A percentile compares a stretch with the other conserved stretches of the same genome.
These are phyloP conservation scores for Orestias chungarensis DNA, from an alignment of 2,797 vertebrate species.

Conservation along the genomic window DNA sequence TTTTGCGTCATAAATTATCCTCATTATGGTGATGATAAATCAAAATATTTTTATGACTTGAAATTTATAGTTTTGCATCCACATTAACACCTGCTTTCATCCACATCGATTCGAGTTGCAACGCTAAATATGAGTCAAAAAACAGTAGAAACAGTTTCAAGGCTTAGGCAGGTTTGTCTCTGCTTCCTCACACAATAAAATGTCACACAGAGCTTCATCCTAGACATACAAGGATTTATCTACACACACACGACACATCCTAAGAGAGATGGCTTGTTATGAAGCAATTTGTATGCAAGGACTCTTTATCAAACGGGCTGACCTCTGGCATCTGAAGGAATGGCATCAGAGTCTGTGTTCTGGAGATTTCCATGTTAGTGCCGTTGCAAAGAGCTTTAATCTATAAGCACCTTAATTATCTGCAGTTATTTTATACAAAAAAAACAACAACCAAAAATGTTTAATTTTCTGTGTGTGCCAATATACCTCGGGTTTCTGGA, in stretches of 20 bases:
- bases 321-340: constrained; percentile 66
- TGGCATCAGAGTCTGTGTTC: constrained; percentile 29
- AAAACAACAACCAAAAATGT: too few relatives aligned
- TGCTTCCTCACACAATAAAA: constrained; percentile 27
- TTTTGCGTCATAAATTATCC: too few relatives aligned
- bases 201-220: constrained; percentile 13
- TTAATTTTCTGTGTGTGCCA: not conserved
- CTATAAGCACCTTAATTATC: constrained; percentile 12
- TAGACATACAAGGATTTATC: constrained; percentile 7
- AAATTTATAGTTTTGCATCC: too few relatives aligned
- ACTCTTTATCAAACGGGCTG: constrained; percentile 73
- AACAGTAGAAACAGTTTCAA: constrained; percentile 11
- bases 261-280: constrained; percentile 67
- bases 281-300: constrained; percentile 79
- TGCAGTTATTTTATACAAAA: constrained; percentile 2
- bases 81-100: too few relatives aligned
- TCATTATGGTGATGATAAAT: too few relatives aligned
- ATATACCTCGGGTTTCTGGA: constrained; percentile 36
- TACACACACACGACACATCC: constrained; percentile 21
- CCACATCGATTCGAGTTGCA: too few relatives aligned
- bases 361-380: constrained; percentile 20
- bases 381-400: constrained; percentile 3
- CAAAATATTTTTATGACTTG: too few relatives aligned
- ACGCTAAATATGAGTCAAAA: constrained; percentile 17
- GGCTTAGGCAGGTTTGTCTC: constrained; percentile 21